These are phyloP conservation scores for Leptogaster cylindrica DNA, from an alignment of 2,888 invertebrate genomes.

Conservation along the genomic window DNA sequence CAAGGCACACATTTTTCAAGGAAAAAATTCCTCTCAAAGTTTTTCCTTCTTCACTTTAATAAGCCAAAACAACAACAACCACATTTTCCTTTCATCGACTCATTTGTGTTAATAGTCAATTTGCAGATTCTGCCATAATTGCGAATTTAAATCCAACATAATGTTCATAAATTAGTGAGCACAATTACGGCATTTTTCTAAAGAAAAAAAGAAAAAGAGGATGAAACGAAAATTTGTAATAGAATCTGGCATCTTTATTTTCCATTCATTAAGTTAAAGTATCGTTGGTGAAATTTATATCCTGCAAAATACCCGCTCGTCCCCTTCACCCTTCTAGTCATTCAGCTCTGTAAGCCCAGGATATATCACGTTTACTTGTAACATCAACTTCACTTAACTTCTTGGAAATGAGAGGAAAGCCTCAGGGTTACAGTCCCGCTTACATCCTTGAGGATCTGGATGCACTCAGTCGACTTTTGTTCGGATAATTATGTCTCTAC, in stretches of 20 bases:
- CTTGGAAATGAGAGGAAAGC: neutral
- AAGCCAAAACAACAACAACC: no score
- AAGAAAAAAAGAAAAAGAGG: neutral
- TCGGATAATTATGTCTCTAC: slow-evolving; percentile 25
- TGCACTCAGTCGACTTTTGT: slow-evolving; percentile 7
- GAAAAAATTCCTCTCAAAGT: no score
- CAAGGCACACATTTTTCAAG: no score
- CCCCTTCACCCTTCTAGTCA: neutral
- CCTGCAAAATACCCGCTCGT: neutral
- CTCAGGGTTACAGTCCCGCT: slow-evolving; percentile 8
- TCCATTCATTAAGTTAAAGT: slow-evolving; percentile 16
- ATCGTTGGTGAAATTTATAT: slow-evolving; percentile 3
- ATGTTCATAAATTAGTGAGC: slow-evolving; percentile 10
- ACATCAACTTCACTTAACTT: neutral
- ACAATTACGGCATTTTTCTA: slow-evolving; percentile 8
- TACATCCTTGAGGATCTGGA: neutral
- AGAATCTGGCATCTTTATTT: slow-evolving; percentile 13
- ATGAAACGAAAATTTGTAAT: slow-evolving; percentile 9
- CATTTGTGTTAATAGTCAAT: no score
- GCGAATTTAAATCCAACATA: no score
- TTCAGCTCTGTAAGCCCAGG: no score
- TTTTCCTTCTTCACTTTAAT: no score
- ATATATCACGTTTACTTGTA: slow-evolving; percentile 7
- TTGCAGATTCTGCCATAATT: no score
- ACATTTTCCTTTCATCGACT: no score